Evolutionary conservation across 2,797 vertebrate genomes (phyloP).

Genomic region (Melanotaenia maccullochi): DNA sequence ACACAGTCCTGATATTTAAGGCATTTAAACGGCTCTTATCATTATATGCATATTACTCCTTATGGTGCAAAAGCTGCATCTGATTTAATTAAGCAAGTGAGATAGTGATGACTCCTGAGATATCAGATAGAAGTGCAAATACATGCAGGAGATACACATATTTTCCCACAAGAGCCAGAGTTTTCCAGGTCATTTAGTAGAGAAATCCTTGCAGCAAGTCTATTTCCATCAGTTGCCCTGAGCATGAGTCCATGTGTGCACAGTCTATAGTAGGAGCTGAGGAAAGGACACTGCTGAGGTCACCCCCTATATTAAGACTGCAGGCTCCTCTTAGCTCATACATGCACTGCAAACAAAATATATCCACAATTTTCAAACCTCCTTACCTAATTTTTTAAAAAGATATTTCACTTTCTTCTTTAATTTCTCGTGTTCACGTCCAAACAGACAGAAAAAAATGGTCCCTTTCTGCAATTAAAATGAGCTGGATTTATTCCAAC

Average conservation of each 20-base stretch:
- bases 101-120: slow-evolving; percentile 36
- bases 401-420: neutral
- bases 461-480: slow-evolving; percentile 9
- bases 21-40: slow-evolving; percentile 34
- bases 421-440: neutral
- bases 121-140: slow-evolving; percentile 47
- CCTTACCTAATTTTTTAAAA: neutral
- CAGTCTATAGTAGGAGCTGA: slow-evolving; percentile 74
- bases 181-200: slow-evolving; percentile 83
- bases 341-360: slow-evolving; percentile 46
- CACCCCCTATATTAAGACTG: slow-evolving; percentile 80
- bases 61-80: slow-evolving; percentile 12
- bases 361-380: neutral
- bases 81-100: slow-evolving; percentile 40
- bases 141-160: slow-evolving; percentile 48
- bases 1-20: slow-evolving; percentile 43
- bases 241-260: slow-evolving; percentile 75
- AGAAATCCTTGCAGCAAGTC: slow-evolving; percentile 82
- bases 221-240: slow-evolving; percentile 79
- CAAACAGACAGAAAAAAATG: slow-evolving; percentile 10
- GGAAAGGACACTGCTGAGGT: slow-evolving; percentile 81
- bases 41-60: slow-evolving; percentile 16
- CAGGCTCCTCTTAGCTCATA: slow-evolving; percentile 65
- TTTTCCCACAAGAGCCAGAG: slow-evolving; percentile 70
- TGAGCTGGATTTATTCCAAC: slow-evolving; percentile 16